Evolutionary conservation across 2,113 vertebrate species (phyloP).

Genomic region (Myxocyprinus asiaticus): DNA sequence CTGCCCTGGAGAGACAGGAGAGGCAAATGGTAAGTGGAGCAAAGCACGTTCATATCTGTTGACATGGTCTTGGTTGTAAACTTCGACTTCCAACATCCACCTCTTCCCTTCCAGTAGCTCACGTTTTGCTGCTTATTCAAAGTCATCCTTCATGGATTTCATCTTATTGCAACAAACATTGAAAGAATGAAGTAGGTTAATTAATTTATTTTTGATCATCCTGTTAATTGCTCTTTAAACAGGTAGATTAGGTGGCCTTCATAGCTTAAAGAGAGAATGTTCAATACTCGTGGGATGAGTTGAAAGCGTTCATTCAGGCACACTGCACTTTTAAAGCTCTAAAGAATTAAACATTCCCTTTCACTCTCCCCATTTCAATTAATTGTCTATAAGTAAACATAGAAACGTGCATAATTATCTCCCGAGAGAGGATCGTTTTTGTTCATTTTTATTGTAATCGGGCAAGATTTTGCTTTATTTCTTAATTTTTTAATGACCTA

Average conservation of each 20-base stretch:
- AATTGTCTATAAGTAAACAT: constrained; percentile 74
- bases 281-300: neutral
- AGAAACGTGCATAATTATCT: constrained; percentile 70
- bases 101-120: neutral
- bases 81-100: constrained; percentile 13
- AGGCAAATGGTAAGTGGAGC: constrained; percentile 90
- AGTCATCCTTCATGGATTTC: constrained; percentile 37
- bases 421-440: constrained; percentile 61
- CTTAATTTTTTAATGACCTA: constrained; percentile 63
- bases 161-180: constrained; percentile 60
- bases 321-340: constrained; percentile 1
- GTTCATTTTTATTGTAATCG: constrained; percentile 71
- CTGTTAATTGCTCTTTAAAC: neutral
- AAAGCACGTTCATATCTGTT: constrained; percentile 9
- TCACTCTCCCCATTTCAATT: constrained; percentile 32
- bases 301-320: neutral
- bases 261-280: too few species aligned
- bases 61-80: neutral
- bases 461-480: constrained; percentile 60
- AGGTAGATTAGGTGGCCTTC: too few species aligned
- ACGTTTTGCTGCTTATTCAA: neutral
- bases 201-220: neutral
- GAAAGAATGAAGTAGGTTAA: constrained; percentile 6
- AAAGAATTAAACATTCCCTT: constrained; percentile 43
- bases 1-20: constrained; percentile 93